Evolutionary conservation across 2,888 invertebrate genomes (phyloP).

Genomic region (Celastrina argiolus): DNA sequence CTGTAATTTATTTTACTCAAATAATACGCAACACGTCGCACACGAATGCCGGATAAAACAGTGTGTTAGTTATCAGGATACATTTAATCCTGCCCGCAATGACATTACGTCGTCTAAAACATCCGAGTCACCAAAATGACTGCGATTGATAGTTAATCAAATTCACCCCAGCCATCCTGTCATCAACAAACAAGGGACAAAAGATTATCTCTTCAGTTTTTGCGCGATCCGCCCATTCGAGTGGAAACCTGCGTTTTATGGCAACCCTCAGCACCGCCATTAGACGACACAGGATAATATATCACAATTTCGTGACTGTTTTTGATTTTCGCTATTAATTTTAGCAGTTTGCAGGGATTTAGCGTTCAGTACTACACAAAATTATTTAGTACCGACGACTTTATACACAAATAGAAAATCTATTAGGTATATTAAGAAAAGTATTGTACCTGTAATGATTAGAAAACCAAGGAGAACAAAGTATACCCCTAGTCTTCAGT

Average conservation of each 20-base stretch:
- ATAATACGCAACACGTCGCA: too few species aligned
- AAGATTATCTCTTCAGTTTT: constrained; percentile 45
- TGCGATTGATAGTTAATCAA: constrained; percentile 25
- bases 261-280: constrained; percentile 33
- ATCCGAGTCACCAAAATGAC: constrained; percentile 8
- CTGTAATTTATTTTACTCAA: too few species aligned
- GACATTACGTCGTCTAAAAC: background rate
- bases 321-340: constrained; percentile 22
- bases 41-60: background rate
- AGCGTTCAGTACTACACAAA: too few species aligned
- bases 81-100: background rate
- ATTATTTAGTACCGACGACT: too few species aligned
- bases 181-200: constrained; percentile 41
- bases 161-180: constrained; percentile 33
- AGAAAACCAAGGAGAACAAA: too few species aligned
- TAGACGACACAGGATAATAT: constrained; percentile 31
- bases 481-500: too few species aligned
- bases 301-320: constrained; percentile 25
- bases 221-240: constrained; percentile 39
- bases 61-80: background rate
- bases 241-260: constrained; percentile 47
- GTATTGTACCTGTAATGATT: too few species aligned
- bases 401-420: too few species aligned
- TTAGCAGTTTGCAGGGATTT: background rate
- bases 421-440: too few species aligned